Evolutionary conservation across 1,140 invertebrate genomes (phyloP), one percentile per base, ranked within the genome.

Genomic region (Brachionus angularis): DNA sequence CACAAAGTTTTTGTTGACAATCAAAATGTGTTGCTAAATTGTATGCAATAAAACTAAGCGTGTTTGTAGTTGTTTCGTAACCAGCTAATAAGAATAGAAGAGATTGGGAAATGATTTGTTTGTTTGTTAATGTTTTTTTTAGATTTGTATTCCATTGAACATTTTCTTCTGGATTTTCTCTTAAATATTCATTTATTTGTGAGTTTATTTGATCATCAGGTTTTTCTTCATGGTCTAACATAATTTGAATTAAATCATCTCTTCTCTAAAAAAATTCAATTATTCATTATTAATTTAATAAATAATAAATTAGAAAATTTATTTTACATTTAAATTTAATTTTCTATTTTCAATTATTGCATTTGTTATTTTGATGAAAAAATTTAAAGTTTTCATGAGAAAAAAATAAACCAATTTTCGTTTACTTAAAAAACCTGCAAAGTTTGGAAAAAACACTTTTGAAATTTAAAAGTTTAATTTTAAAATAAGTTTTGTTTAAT

Each of bases 31-130:
- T 78, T 1, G 88, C 85, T 46, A 91, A 75, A 74, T 87, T 85
- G 73, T 88, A 85, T 0, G 89, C 76, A 7, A 84, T 81, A 75
- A 87, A 87, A 0, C 85, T 79, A 55, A 91, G 84, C 0, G 86
- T 83, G 3, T 85, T 86, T 0, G 88, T 87, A 0, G 88, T 88
- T 0, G 90, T 91, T 76, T 91, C 89, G 58, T 87, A 88, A 3
- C 89, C 87, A 42, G 88, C 89, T 1, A 85, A 7, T 16, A 78
- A 73, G 33, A 79, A 77, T 0, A 84, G 64, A 70, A 81, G 75
- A 16, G 78, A 77, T 50, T 84, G 80, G 2, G 77, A 79, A 23
- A 82, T 76, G 34, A 85, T 76, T 74, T 83, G 80, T 2, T 77
- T 72, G 33, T 78, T 78, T 0, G 78, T 77, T 16, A 83, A 74